phyloP scores from a whole-genome alignment of 2,113 vertebrate species.

The Falco punctatus region DNA sequence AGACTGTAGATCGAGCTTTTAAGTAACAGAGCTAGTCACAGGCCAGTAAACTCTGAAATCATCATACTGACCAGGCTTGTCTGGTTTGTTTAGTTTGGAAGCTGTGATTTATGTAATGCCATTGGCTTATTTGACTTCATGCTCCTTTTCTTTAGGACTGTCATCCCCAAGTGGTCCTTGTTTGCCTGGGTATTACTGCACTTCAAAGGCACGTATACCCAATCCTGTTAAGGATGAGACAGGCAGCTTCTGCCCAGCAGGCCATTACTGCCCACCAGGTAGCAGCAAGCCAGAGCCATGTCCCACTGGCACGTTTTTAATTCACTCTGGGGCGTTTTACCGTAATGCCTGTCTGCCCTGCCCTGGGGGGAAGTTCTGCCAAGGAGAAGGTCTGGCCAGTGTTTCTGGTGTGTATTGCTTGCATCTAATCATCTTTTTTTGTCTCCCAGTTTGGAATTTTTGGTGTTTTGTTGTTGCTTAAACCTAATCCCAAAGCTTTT shows the following conservation, averaged over 20 bases:
- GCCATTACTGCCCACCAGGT: conserved; percentile 81
- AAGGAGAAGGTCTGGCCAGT: conserved; percentile 69
- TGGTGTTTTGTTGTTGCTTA: not conserved
- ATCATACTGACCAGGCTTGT: not conserved
- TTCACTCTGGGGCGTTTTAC: conserved; percentile 68
- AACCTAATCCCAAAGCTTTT: not conserved
- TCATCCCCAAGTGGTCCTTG: conserved; percentile 79
- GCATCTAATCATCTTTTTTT: not conserved
- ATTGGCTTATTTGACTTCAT: not conserved
- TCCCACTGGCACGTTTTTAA: conserved; percentile 79
- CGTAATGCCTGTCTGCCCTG: conserved; percentile 77
- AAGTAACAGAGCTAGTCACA: not conserved
- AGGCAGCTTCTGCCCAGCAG: conserved; percentile 82
- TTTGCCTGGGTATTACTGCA: conserved; percentile 81
- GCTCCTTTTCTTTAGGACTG: conserved; percentile 66
- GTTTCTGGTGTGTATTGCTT: conserved; percentile 13
- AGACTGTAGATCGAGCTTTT: not conserved
- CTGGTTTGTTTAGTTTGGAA: not conserved
- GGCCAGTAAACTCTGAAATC: not conserved
- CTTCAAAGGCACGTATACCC: conserved; percentile 70
- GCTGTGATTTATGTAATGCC: not conserved
- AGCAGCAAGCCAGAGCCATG: conserved; percentile 79
- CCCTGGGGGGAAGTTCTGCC: conserved; percentile 81
- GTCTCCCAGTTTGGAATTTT: not conserved
- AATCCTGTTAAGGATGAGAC: conserved; percentile 50